These are phyloP conservation scores for Amblyteles armatorius DNA, from an alignment of 2,888 invertebrate species.

Conservation along the genomic window DNA sequence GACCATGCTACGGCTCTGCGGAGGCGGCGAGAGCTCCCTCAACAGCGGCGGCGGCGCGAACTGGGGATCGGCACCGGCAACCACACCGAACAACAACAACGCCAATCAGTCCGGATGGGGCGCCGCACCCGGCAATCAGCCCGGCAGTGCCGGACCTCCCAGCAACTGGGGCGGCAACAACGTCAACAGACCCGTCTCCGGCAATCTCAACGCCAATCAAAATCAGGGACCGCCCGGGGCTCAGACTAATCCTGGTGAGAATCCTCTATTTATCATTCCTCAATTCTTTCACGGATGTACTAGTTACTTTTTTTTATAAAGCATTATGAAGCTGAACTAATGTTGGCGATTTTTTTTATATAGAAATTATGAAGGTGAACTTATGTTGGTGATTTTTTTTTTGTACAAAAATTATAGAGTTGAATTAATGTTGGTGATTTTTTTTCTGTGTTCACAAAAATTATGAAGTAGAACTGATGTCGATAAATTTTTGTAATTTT, in stretches of 20 bases:
- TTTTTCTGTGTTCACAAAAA: neutral
- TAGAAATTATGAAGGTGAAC: no score
- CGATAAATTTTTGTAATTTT: slow-evolving; percentile 46
- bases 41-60: slow-evolving; percentile 90
- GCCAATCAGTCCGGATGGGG: slow-evolving; percentile 86
- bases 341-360: slow-evolving; percentile 48
- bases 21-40: slow-evolving; percentile 93
- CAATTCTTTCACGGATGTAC: neutral
- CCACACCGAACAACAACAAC: slow-evolving; percentile 87
- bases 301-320: neutral
- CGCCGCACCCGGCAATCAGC: slow-evolving; percentile 81
- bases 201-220: slow-evolving; percentile 72
- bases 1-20: slow-evolving; percentile 88
- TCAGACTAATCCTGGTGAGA: slow-evolving; percentile 66
- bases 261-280: neutral
- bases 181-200: slow-evolving; percentile 80
- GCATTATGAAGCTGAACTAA: neutral
- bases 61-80: slow-evolving; percentile 92
- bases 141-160: slow-evolving; percentile 77
- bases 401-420: no score
- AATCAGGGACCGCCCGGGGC: slow-evolving; percentile 72
- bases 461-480: neutral
- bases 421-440: slow-evolving; percentile 43
- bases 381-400: neutral
- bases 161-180: slow-evolving; percentile 81